Percentiles rank a stretch among this genome's conserved stretches.
Evolutionary conservation across 2,888 invertebrate species (phyloP).

Genomic region (Cheilosia grossa): DNA sequence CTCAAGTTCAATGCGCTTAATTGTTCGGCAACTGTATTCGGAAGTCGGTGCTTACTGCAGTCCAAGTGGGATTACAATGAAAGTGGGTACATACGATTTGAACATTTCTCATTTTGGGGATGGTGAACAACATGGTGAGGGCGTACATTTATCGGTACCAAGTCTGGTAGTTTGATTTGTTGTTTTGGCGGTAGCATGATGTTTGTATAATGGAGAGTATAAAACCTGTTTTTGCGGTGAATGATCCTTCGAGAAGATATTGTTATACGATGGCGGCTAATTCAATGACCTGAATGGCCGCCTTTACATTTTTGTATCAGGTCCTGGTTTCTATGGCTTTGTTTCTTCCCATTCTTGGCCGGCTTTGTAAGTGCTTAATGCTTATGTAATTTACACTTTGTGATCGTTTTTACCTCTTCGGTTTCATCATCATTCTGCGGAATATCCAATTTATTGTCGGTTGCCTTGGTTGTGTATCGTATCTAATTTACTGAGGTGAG

Average conservation of each 20-base stretch:
- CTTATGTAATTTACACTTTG: slow-evolving; percentile 27
- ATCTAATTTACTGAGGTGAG: no score
- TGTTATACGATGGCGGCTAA: slow-evolving; percentile 1
- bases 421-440: background rate
- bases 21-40: slow-evolving; percentile 11
- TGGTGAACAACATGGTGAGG: background rate
- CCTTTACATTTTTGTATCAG: slow-evolving; percentile 1
- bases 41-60: slow-evolving; percentile 3
- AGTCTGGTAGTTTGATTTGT: background rate
- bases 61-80: slow-evolving; percentile 11
- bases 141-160: no score
- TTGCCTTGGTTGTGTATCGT: no score
- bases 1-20: slow-evolving; percentile 32
- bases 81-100: background rate
- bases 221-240: slow-evolving; percentile 2
- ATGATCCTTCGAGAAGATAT: background rate
- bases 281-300: slow-evolving; percentile 32
- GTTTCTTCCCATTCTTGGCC: background rate
- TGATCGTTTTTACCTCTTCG: slow-evolving; percentile 15
- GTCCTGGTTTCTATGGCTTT: slow-evolving; percentile 7
- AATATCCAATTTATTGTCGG: background rate
- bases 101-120: background rate
- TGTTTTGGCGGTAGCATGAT: background rate
- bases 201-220: background rate
- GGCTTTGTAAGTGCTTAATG: slow-evolving; percentile 23